A percentile compares a stretch with the other conserved stretches of the same genome.
phyloP scores from a whole-genome alignment of 2,797 vertebrate genomes.

The Rhinophrynus dorsalis region DNA sequence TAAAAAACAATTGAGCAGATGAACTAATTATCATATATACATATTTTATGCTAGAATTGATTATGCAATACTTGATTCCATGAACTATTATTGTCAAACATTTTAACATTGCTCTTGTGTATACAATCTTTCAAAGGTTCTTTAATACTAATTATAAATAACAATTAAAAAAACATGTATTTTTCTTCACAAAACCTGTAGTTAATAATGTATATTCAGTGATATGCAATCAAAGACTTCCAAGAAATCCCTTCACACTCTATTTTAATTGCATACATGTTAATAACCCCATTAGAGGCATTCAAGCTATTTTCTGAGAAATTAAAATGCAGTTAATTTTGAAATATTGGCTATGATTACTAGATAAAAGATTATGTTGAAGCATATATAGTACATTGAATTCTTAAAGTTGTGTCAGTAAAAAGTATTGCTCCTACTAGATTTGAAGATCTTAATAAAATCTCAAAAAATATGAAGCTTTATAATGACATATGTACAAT shows the following conservation, averaged over 20 bases:
- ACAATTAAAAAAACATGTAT: conserved; percentile 37
- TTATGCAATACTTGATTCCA: conserved; percentile 44
- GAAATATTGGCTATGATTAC: conserved; percentile 21
- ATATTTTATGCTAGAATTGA: conserved; percentile 47
- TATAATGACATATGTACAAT: too few species aligned
- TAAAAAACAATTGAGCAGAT: conserved; percentile 42
- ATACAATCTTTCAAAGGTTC: conserved; percentile 43
- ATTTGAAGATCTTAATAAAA: too few species aligned
- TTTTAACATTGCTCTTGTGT: conserved; percentile 43
- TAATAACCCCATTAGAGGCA: conserved; percentile 25
- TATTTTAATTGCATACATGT: conserved; percentile 37
- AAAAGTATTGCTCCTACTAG: too few species aligned
- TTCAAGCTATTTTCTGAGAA: conserved; percentile 19
- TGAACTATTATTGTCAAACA: conserved; percentile 46
- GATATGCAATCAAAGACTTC: conserved; percentile 27
- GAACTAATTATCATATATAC: conserved; percentile 46
- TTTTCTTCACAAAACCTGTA: conserved; percentile 29
- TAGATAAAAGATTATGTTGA: not conserved
- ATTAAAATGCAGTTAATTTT: conserved; percentile 22
- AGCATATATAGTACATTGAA: too few species aligned
- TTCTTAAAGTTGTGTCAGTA: not conserved
- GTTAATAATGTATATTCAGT: conserved; percentile 36
- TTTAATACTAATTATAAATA: conserved; percentile 46
- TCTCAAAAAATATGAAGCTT: too few species aligned
- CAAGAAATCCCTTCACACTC: conserved; percentile 35